Conservation (phyloP, 2,797 vertebrate genomes). For the Spatula clypeata region DNA sequence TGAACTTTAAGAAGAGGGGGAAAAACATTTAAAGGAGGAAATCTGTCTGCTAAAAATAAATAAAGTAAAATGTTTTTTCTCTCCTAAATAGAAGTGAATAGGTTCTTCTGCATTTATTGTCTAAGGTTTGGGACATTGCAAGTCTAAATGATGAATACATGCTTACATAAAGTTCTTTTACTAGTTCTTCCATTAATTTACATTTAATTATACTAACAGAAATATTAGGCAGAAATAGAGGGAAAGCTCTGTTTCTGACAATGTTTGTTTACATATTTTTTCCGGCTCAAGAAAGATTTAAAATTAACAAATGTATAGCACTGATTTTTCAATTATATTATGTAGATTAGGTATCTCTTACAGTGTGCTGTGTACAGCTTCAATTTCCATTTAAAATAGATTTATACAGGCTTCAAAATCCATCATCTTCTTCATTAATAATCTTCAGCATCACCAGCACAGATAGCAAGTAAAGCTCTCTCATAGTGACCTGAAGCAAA, state of each 20-base stretch:
- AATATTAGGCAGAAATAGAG: not conserved
- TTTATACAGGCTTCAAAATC: not conserved
- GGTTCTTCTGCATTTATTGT: not conserved
- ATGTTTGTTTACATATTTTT: not conserved
- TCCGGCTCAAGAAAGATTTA: not conserved
- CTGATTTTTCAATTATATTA: not conserved
- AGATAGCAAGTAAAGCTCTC: constrained; percentile 83
- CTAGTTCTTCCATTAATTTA: not conserved
- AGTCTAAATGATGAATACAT: not conserved
- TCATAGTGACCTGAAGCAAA: constrained; percentile 87
- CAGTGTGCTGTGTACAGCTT: not conserved
- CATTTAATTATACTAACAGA: not conserved
- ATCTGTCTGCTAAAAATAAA: not conserved
- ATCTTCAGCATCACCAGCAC: constrained; percentile 81
- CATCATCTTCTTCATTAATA: constrained; percentile 68
- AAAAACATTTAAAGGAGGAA: not conserved
- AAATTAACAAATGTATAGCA: not conserved
- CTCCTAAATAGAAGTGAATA: not conserved
- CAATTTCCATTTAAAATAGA: not conserved
- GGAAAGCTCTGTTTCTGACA: not conserved
- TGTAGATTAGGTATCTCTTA: not conserved
- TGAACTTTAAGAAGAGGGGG: not conserved
- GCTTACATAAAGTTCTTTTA: not conserved
- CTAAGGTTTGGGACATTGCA: not conserved
- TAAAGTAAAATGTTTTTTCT: not conserved